Evolutionary conservation across 2,888 invertebrate genomes (phyloP), one percentile per base, ranked within the genome.

Genomic region (Zaprionus bogoriensis): DNA sequence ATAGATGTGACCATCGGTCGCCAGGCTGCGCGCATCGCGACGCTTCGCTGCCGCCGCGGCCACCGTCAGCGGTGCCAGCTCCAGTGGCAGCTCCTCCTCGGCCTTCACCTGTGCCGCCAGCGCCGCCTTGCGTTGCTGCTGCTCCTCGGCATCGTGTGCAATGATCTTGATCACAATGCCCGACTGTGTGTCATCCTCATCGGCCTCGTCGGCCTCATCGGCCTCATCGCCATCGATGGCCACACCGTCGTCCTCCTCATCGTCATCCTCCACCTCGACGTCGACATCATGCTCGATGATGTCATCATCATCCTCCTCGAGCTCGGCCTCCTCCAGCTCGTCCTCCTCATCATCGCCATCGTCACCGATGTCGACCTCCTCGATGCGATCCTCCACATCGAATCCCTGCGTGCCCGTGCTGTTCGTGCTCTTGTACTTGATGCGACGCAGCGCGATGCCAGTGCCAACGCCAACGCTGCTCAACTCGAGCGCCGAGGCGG

Each of bases 321-420:
- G 65, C 4, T 59, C 74, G 9, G 54, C 74, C 1, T 76, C 79
- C 14, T 71, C 73, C 10, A 62, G 77, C 2, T 70, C 74, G 1
- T 76, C 71, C 0, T 77, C 83, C 2, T 83, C 79, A 3, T 79
- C 77, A 3, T 73, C 74, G 7, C 73, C 66, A 50, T 69, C 81
- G 48, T 87, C 88, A 22, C 72, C 70, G 28, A 81, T 78, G 27
- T 81, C 88, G 1, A 89, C 88, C 55, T 89, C 89, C 32, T 87
- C 89, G 50, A 88, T 90, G 59, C 87, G 88, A 74, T 86, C 87
- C 66, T 89, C 89, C 5, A 88, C 62, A 67, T 82, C 82, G 53
- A 82, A 87, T 10, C 82, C 88, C 41, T 87, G 82, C 6, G 85
- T 85, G 1, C 88, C 87, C 1, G 87, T 77, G 30, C 89, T 88